Percentiles rank a stretch among this genome's conserved stretches.
Conservation (phyloP, 2,888 invertebrate species). For the Nemoura dubitans region DNA sequence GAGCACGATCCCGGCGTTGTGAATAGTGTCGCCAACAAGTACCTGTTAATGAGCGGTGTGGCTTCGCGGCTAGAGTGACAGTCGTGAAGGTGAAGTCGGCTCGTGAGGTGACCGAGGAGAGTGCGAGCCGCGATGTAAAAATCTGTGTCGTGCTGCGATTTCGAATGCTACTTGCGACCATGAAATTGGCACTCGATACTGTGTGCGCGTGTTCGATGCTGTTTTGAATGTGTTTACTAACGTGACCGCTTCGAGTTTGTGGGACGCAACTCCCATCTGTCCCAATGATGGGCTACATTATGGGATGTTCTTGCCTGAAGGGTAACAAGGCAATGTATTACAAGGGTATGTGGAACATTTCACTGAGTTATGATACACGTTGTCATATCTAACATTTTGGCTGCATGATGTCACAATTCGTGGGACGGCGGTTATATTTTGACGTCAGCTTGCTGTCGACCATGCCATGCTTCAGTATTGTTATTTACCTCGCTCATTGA, state of each 20-base stretch:
- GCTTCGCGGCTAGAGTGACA: background rate
- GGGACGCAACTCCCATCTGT: conserved; percentile 52
- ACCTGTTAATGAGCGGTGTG: background rate
- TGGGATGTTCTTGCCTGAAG: conserved; percentile 93
- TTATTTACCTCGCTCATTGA: background rate
- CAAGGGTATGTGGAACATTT: conserved; percentile 35
- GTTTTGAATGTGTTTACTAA: background rate
- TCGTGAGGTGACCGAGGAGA: background rate
- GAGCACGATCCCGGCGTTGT: background rate
- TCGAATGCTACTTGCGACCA: background rate
- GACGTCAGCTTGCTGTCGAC: background rate
- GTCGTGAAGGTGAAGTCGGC: background rate
- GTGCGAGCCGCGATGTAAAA: background rate
- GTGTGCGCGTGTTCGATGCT: background rate
- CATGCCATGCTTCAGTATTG: background rate
- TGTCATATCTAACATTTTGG: background rate
- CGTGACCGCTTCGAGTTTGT: conserved; percentile 42
- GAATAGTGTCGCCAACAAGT: background rate
- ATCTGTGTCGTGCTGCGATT: background rate
- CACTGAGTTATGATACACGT: background rate
- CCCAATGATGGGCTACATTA: conserved; percentile 92
- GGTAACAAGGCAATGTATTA: conserved; percentile 64
- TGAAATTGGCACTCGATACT: background rate
- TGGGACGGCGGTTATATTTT: background rate
- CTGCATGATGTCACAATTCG: background rate